Evolutionary conservation across 2,888 invertebrate species (phyloP), one percentile per base, ranked within the genome.

Genomic region (Oligia fasciuncula): DNA sequence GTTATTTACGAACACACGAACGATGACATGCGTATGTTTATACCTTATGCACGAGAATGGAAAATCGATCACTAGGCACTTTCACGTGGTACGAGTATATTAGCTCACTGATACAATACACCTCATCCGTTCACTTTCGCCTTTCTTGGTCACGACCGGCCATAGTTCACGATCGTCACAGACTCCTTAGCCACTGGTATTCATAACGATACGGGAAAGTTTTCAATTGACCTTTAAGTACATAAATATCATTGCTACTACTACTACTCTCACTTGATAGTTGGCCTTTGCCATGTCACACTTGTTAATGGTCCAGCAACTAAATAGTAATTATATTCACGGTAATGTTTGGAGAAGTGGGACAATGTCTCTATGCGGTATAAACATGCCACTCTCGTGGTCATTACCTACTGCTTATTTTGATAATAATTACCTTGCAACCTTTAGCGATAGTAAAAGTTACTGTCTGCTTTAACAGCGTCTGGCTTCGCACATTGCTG

Each of bases 101-200:
- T 92, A 91, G 89, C 88, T 89, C 89, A 91, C 85, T 77, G 80
- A 89, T 88, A 89, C 86, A 89, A 88, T 91, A 85, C 84, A 86
- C 86, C 90, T 88, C 85, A 85, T 85, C 89, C 79, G 90, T 91
- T 92, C 92, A 94, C 94, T 94, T 93, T 94, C 93, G 90, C 92
- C 88, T 88, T 89, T 89, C 87, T 78, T 91, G 91, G 89, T 92
- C 94, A 93, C 93, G 93, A 92, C 89, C 85, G 88, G 91, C 81
- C 91, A 93, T 92, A 93, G 93, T 93, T 93, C 93, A 92, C 89
- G 87, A 83, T 80, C 83, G 86, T 86, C 83, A 85, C 80, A 79
- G 85, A 87, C 89, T 91, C 90, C 83, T 87, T 86, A 79, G 88
- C 91, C 84, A 90, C 87, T 82, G 90, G 87, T 89, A 76, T 90